A percentile compares a stretch with the other conserved stretches of the same genome.
Conservation (phyloP, 2,888 invertebrate genomes). For the Epistrophella euchroma region DNA sequence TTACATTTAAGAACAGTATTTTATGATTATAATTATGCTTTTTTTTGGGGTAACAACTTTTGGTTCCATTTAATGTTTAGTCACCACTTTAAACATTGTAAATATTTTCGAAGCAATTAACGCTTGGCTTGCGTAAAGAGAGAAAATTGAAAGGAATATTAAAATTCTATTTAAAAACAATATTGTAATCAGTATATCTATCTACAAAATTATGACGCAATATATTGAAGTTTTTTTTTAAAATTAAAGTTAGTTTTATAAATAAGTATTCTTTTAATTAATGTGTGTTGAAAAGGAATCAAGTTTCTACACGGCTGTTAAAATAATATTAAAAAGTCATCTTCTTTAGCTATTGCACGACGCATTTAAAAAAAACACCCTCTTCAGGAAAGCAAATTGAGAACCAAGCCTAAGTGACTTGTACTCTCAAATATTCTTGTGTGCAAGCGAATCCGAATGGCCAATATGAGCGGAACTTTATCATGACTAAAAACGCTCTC, state of each 20-base stretch:
- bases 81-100: slow-evolving; percentile 44
- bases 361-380: no score
- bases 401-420: no score
- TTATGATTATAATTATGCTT: slow-evolving; percentile 28
- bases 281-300: no score
- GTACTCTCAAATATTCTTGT: no score
- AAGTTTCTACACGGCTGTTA: no score
- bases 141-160: slow-evolving; percentile 19
- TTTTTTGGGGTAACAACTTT: slow-evolving; percentile 1
- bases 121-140: slow-evolving; percentile 46
- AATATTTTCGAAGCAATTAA: slow-evolving; percentile 39
- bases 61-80: slow-evolving; percentile 29
- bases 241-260: slow-evolving; percentile 12
- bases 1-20: slow-evolving; percentile 39
- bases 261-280: background rate
- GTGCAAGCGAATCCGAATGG: no score
- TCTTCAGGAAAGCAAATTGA: no score
- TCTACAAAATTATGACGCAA: slow-evolving; percentile 67
- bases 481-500: no score
- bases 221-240: slow-evolving; percentile 69
- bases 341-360: no score
- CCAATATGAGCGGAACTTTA: no score
- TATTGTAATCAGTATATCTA: slow-evolving; percentile 69
- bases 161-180: slow-evolving; percentile 52
- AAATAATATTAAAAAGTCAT: no score